Evolutionary conservation across 2,797 vertebrate species (phyloP), one percentile per base, ranked within the genome.

Genomic region (Triplophysa bombifrons): DNA sequence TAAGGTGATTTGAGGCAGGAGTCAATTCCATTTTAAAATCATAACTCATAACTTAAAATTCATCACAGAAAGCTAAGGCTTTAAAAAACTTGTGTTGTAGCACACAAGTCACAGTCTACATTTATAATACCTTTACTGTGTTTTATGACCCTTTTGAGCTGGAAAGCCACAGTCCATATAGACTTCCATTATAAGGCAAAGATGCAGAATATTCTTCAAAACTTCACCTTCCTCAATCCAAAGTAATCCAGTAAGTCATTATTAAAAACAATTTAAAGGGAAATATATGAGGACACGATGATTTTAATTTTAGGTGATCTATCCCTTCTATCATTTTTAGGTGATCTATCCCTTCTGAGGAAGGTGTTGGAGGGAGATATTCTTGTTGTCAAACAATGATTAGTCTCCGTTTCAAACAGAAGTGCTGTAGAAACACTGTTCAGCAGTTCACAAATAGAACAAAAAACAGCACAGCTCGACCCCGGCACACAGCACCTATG

Each of bases 401-500:
- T 82, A 64, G 53, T 79, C 50, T 81, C 48, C 56, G 48, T 76
- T 82, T 76, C 77, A 46, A 73, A 65, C 50, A 53, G 56, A 53
- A 72, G 55, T 55, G 38, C n/a, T 78, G 67, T 78, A 78, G 41
- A 77, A 77, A 69, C 75, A 63, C 44, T 83, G 70, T 74, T 72
- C 76, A 19, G 64, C 55, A n/a, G 44, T 55, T 71, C 82, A 85
- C 70, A 81, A 86, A 85, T 84, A 82, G 74, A 81, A 56, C 38
- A 3, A 56, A 38, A 86, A 81, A 30, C 74, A 83, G 55, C 63
- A 58, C 78, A 80, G 22, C 71, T 83, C 46, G 19, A 70, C 72
- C 61, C 56, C 38, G 46, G 44, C 68, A 48, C 66, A 16, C 27
- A 74, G 65, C 46, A 68, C 73, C 66, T 76, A 60, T 77, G 53